Conservation (phyloP, 2,797 vertebrate genomes). For the Pogonophryne albipinna region DNA sequence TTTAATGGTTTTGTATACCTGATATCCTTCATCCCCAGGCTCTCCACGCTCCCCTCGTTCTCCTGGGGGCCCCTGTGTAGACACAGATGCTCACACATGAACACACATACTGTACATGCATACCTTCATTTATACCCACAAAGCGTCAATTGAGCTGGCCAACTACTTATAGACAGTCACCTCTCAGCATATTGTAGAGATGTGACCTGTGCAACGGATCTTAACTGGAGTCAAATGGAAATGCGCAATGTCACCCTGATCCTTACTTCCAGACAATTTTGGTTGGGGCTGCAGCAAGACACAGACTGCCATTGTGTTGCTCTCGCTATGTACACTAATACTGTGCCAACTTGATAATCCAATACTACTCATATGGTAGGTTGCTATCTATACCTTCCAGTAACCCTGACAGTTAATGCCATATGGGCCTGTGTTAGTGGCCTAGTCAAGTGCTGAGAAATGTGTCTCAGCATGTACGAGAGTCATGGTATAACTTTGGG, state of each 20-base stretch:
- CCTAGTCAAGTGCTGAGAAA: slow-evolving; percentile 17
- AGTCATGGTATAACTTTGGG: slow-evolving; percentile 13
- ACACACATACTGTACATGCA: slow-evolving; percentile 29
- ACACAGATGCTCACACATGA: slow-evolving; percentile 70
- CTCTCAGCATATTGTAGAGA: slow-evolving; percentile 18
- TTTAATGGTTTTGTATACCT: slow-evolving; percentile 83
- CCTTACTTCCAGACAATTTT: slow-evolving; percentile 11
- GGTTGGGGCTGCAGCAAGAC: slow-evolving; percentile 8
- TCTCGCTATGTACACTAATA: slow-evolving; percentile 22
- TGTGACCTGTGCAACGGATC: slow-evolving; percentile 19
- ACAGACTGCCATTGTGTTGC: slow-evolving; percentile 39
- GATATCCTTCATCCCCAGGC: slow-evolving; percentile 91
- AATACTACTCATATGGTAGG: slow-evolving; percentile 13
- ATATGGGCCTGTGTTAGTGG: not conserved
- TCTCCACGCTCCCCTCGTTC: slow-evolving; percentile 93
- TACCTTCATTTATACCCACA: slow-evolving; percentile 38
- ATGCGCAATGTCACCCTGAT: slow-evolving; percentile 32
- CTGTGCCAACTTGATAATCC: slow-evolving; percentile 47
- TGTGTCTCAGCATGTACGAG: slow-evolving; percentile 20
- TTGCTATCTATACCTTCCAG: slow-evolving; percentile 10
- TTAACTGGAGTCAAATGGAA: slow-evolving; percentile 28
- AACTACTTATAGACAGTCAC: slow-evolving; percentile 9
- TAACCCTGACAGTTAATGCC: slow-evolving; percentile 13
- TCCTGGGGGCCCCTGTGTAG: slow-evolving; percentile 88
- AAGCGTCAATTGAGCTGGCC: slow-evolving; percentile 20